Percentiles rank a stretch among this genome's conserved stretches.
Conservation (phyloP, 2,888 invertebrate genomes). For the Lepas anatifera region DNA sequence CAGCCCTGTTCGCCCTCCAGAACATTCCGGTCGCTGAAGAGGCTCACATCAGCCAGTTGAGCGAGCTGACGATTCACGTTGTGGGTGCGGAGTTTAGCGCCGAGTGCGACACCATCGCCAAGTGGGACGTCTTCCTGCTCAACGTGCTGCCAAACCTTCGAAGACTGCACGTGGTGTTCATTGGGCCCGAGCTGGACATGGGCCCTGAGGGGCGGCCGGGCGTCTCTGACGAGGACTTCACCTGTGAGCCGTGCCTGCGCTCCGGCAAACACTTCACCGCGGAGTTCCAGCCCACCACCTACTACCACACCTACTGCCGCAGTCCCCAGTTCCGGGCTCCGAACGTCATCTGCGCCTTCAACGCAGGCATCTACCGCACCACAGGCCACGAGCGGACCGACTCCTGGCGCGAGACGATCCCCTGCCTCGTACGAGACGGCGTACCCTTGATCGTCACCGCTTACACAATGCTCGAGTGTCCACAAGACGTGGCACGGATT, state of each 20-base stretch:
- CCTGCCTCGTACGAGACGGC: not conserved
- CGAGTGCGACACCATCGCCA: conserved; percentile 16
- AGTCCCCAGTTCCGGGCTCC: conserved; percentile 12
- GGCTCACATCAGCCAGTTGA: conserved; percentile 11
- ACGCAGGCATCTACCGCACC: conserved; percentile 21
- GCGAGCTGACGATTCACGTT: conserved; percentile 17
- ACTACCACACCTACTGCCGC: conserved; percentile 2
- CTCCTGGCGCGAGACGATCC: conserved; percentile 15
- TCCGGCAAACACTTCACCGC: not conserved
- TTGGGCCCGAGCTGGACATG: conserved; percentile 17
- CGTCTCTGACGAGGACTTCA: not conserved
- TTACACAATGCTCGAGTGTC: conserved; percentile 17
- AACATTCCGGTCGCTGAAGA: conserved; percentile 6
- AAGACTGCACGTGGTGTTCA: conserved; percentile 16
- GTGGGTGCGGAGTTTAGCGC: conserved; percentile 19
- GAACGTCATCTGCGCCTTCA: conserved; percentile 20
- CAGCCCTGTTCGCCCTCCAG: conserved; percentile 18
- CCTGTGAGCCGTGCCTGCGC: not conserved
- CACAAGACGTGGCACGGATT: conserved; percentile 15
- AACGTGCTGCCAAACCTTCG: conserved; percentile 18
- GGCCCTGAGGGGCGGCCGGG: not conserved
- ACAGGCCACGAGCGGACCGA: conserved; percentile 5
- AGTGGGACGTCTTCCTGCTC: conserved; percentile 20
- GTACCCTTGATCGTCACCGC: conserved; percentile 21
- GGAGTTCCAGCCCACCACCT: not conserved